These are phyloP conservation scores for Seladonia tumulorum DNA, from an alignment of 2,888 invertebrate species.

Conservation along the genomic window DNA sequence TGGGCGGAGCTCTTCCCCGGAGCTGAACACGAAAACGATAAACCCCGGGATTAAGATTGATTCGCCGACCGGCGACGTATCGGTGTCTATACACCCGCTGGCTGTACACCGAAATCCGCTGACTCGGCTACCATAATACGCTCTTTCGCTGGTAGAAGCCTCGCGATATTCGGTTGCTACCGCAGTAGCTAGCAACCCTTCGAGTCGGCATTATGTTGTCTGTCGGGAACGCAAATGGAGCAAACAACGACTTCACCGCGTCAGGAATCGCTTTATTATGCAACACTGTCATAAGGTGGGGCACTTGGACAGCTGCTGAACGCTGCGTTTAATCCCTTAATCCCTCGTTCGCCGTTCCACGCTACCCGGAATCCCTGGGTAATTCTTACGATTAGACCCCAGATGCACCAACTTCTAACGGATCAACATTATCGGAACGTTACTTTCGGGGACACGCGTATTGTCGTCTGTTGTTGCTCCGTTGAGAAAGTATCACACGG, in stretches of 20 bases:
- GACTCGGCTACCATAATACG: constrained; percentile 10
- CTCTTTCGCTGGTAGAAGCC: constrained; percentile 3
- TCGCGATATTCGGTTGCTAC: neutral
- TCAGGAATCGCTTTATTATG: constrained; percentile 11
- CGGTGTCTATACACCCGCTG: neutral
- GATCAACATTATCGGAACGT: neutral
- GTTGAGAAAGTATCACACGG: too few species aligned
- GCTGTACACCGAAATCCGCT: neutral
- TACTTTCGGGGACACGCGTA: neutral
- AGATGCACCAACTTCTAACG: neutral
- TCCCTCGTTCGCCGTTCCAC: neutral
- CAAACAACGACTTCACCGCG: neutral
- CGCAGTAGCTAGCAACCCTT: neutral
- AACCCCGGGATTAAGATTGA: constrained; percentile 16
- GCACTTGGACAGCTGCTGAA: constrained; percentile 17
- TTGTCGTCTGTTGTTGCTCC: neutral
- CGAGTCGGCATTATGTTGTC: neutral
- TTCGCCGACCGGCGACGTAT: neutral
- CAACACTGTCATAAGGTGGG: neutral
- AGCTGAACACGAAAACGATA: neutral
- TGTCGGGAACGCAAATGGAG: constrained; percentile 10
- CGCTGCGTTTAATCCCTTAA: constrained; percentile 12
- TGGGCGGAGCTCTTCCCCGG: neutral
- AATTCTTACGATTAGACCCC: constrained; percentile 4
- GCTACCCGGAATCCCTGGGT: neutral